These are phyloP conservation scores for Anthophora plumipes DNA, from an alignment of 2,888 invertebrate genomes.

Conservation along the genomic window DNA sequence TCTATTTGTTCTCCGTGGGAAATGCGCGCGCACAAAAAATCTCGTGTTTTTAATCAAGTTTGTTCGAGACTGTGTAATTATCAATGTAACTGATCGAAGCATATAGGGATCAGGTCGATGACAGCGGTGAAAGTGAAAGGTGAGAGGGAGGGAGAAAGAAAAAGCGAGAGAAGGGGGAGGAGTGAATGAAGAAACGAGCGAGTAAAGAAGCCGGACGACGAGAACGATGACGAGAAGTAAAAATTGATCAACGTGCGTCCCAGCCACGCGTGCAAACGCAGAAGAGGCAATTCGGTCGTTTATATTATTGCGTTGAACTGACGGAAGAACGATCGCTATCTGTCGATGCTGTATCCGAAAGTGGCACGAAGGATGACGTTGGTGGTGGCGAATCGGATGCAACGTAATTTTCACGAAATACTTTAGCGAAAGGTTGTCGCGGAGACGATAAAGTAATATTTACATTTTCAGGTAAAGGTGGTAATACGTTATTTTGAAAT, in stretches of 20 bases:
- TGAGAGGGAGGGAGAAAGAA: no score
- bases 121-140: no score
- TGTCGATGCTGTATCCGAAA: conserved; percentile 62
- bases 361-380: conserved; percentile 34
- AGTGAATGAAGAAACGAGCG: not conserved
- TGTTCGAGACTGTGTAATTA: no score
- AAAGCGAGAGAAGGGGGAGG: not conserved
- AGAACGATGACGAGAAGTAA: not conserved
- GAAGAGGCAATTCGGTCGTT: conserved; percentile 78
- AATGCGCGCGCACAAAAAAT: no score
- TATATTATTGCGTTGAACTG: conserved; percentile 78
- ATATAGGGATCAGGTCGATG: no score
- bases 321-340: conserved; percentile 60
- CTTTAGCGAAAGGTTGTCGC: conserved; percentile 57
- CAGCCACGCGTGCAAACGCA: conserved; percentile 77
- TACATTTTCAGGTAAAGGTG: conserved; percentile 88
- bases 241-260: conserved; percentile 66
- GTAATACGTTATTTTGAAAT: conserved; percentile 92
- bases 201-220: no score
- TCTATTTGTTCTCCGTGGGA: not conserved
- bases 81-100: not conserved
- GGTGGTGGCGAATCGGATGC: conserved; percentile 34
- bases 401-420: conserved; percentile 43
- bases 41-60: no score
- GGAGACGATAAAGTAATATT: conserved; percentile 83